phyloP scores from a whole-genome alignment of 1,140 invertebrate genomes.

The Arion vulgaris region DNA sequence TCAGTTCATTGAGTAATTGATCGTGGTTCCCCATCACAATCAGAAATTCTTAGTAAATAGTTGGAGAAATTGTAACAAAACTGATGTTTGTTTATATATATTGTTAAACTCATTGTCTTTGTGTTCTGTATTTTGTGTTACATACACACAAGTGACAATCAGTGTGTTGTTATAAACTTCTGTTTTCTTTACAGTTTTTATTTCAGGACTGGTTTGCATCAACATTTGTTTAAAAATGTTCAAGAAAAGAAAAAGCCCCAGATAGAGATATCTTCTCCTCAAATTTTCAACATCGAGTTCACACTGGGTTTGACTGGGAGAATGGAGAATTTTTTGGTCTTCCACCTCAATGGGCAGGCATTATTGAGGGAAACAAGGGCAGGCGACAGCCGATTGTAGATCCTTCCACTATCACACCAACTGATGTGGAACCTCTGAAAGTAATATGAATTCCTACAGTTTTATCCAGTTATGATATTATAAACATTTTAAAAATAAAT shows the following conservation, averaged over 20 bases:
- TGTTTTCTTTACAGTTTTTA: no score
- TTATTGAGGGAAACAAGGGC: slow-evolving; percentile 76
- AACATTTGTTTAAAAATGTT: slow-evolving; percentile 30
- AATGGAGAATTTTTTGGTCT: slow-evolving; percentile 96
- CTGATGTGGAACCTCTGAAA: slow-evolving; percentile 90
- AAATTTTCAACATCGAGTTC: slow-evolving; percentile 98
- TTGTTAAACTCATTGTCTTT: no score
- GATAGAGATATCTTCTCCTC: slow-evolving; percentile 92
- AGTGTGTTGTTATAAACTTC: no score
- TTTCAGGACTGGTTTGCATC: background rate
- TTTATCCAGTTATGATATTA: no score
- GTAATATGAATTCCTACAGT: slow-evolving; percentile 27
- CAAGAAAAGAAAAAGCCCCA: slow-evolving; percentile 61
- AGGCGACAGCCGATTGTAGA: slow-evolving; percentile 93
- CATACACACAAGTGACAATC: no score
- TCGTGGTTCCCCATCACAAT: no score
- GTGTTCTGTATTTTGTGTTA: no score
- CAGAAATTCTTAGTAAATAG: no score
- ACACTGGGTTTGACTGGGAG: slow-evolving; percentile 96
- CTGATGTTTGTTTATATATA: no score
- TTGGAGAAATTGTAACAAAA: no score
- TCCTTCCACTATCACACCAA: slow-evolving; percentile 96
- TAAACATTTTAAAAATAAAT: no score
- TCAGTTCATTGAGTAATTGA: no score
- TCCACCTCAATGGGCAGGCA: slow-evolving; percentile 81